Evolutionary conservation across 2,113 vertebrate genomes (phyloP), one percentile per base, ranked within the genome.

Genomic region (Haliaeetus leucogaster): DNA sequence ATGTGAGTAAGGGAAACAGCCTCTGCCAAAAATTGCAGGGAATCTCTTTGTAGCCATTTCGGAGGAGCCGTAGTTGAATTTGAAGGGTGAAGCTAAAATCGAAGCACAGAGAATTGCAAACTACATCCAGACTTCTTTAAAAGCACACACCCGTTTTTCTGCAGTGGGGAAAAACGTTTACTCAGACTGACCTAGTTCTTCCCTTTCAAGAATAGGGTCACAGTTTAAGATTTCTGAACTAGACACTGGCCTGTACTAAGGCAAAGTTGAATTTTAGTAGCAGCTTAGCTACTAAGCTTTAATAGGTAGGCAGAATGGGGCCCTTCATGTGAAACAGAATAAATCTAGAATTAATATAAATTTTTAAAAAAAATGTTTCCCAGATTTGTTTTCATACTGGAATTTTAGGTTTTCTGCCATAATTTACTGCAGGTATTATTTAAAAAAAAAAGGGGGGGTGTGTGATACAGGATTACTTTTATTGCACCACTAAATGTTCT

Each of bases 321-420:
- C 18, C 22, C 66, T 82, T 92, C 15, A 5, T 56, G 56, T 94
- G 83, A 91, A 96, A 88, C 43, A 95, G 78, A 91, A 81, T 86
- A 93, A 89, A 95, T 91, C 88, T 89, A 89, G 89, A 95, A 78
- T 55, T 74, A 97, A 82, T 96, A 86, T 83, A 56, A 94, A 59
- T 85, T 45, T 40, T 22, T 16, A 43, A 70, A 84, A 84, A 62
- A 88, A 86, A 80, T 12, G 43, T 81, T 94, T 96, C 80, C 67
- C 16, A 42, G 48, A 43, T 55, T 72, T 63, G 43, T 59, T 76
- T 77, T 70, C 18, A 48, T 47, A 38, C 38, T 80, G 62, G 90
- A 82, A 78, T 86, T 88, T 89, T 81, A 94, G 4, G 50, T 82
- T 96, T 87, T 65, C 29, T 95, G 47, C 10, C 43, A 71, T 81